phyloP scores from a whole-genome alignment of 2,888 invertebrate genomes.

The Herminia tarsipennalis region DNA sequence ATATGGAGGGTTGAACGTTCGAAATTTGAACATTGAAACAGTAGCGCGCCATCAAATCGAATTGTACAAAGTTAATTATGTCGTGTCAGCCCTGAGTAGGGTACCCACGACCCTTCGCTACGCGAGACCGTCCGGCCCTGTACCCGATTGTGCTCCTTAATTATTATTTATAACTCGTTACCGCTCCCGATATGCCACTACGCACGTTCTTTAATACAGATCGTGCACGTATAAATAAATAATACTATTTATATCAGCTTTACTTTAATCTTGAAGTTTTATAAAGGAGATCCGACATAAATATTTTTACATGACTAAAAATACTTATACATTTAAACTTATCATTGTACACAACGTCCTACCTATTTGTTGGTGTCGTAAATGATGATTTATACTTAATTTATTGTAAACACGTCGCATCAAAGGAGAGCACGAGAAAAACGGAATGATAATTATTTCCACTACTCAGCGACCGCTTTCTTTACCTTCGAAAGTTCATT shows the following conservation, averaged over 20 bases:
- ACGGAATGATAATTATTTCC: conserved; percentile 38
- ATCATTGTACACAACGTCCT: not conserved
- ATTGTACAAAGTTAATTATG: conserved; percentile 76
- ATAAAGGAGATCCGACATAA: not conserved
- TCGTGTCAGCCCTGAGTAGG: conserved; percentile 67
- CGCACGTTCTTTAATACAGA: conserved; percentile 13
- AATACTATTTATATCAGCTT: not conserved
- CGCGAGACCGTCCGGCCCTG: conserved; percentile 24
- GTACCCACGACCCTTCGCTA: conserved; percentile 45
- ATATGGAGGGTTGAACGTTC: conserved; percentile 46
- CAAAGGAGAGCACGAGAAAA: conserved; percentile 30
- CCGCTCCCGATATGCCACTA: conserved; percentile 29
- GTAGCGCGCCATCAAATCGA: conserved; percentile 67
- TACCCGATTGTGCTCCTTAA: conserved; percentile 50
- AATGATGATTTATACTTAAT: not conserved
- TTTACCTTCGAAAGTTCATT: conserved; percentile 44
- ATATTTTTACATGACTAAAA: too few species aligned
- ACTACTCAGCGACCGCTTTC: conserved; percentile 33
- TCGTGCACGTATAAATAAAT: conserved; percentile 7
- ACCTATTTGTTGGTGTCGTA: conserved; percentile 32
- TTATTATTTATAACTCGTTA: conserved; percentile 56
- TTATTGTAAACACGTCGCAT: conserved; percentile 30
- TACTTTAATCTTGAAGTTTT: not conserved
- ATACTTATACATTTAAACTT: too few species aligned
- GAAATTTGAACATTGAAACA: conserved; percentile 61